A percentile compares a stretch with the other conserved stretches of the same genome.
These are phyloP conservation scores for Cettia cetti DNA, from an alignment of 2,113 vertebrate genomes.

Conservation along the genomic window DNA sequence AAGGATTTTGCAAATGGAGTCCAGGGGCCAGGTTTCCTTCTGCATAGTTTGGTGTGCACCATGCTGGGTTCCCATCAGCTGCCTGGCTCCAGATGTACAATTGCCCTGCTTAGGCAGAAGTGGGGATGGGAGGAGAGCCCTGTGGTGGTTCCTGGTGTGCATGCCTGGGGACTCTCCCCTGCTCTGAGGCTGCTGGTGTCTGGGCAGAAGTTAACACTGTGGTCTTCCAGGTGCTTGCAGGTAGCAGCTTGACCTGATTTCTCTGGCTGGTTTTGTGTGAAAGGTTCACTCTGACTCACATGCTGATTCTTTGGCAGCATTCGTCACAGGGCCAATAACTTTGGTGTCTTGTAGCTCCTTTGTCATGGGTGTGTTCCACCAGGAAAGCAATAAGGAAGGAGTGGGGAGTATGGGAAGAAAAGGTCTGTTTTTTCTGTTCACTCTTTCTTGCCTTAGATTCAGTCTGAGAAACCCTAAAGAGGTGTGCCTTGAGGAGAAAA, in stretches of 20 bases:
- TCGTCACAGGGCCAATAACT: accelerated
- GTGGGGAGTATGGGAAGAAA: background rate
- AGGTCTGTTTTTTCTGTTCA: background rate
- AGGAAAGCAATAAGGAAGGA: background rate
- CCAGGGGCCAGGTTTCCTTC: background rate
- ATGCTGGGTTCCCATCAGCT: background rate
- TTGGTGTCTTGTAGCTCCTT: background rate
- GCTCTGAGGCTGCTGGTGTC: background rate
- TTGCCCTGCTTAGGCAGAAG: background rate
- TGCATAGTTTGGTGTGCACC: background rate
- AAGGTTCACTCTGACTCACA: background rate
- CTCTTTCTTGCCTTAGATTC: background rate
- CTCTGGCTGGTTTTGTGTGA: background rate
- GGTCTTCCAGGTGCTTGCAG: background rate
- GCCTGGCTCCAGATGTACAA: background rate
- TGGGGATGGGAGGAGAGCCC: background rate
- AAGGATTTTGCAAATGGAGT: background rate
- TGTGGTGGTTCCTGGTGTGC: background rate
- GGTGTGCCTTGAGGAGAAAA: background rate
- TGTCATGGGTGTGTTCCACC: background rate
- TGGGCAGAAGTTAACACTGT: background rate
- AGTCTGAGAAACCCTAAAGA: background rate
- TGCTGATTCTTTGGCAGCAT: background rate
- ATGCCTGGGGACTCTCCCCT: background rate
- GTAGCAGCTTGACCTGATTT: background rate